A percentile compares a stretch with the other conserved stretches of the same genome.
Conservation (phyloP, 2,113 vertebrate species). For the Syngnathoides biaculeatus region DNA sequence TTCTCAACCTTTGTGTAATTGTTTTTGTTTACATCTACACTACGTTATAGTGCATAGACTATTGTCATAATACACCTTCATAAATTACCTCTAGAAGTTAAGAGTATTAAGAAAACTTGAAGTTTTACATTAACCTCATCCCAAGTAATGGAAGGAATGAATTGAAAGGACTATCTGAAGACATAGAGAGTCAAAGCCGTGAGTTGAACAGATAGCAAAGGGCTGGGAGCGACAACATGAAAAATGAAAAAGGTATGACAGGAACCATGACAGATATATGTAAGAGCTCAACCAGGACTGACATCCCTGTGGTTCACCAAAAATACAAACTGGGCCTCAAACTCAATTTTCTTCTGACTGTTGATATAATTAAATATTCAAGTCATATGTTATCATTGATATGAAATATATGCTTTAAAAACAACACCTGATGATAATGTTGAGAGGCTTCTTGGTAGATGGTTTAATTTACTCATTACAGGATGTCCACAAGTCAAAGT, state of each 20-base stretch:
- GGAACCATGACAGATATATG: constrained; percentile 8
- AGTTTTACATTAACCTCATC: constrained; percentile 29
- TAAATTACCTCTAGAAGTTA: background rate
- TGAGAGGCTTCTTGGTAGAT: background rate
- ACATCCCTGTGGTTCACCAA: background rate
- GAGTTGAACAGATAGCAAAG: constrained; percentile 59
- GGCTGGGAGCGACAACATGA: constrained; percentile 26
- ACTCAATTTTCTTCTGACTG: background rate
- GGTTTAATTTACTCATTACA: background rate
- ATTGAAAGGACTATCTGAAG: constrained; percentile 4
- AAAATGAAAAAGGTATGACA: constrained; percentile 9
- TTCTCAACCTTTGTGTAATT: constrained; percentile 87
- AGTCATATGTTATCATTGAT: background rate
- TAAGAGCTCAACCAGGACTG: constrained; percentile 11
- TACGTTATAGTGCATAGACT: constrained; percentile 66
- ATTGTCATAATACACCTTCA: background rate
- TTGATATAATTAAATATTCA: background rate
- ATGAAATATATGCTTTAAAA: background rate
- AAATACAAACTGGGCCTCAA: constrained; percentile 9
- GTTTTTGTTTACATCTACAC: constrained; percentile 89
- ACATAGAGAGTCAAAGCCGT: constrained; percentile 31
- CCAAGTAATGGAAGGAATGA: constrained; percentile 10
- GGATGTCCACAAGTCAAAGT: background rate
- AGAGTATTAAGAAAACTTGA: background rate
- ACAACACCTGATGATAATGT: background rate